Evolutionary conservation across 2,113 vertebrate genomes (phyloP).

Genomic region (Hyaena hyaena): DNA sequence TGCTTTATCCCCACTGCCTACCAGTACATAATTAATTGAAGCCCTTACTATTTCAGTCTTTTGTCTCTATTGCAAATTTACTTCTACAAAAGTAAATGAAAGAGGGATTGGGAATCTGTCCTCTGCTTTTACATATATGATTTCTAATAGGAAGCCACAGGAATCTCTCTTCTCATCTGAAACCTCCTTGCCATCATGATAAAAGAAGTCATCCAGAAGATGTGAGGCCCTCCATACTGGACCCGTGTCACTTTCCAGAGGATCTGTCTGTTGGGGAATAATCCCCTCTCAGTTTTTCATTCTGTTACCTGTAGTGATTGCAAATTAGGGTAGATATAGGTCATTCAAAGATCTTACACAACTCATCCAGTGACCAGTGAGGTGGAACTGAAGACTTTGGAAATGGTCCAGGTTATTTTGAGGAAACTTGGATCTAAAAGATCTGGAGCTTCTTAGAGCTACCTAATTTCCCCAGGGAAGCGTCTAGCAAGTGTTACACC

Average conservation of each 20-base stretch:
- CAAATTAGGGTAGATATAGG: conserved; percentile 50
- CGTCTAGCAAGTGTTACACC: conserved; percentile 21
- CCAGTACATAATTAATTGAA: not conserved
- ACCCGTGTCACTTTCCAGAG: not conserved
- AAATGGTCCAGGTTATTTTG: conserved; percentile 44
- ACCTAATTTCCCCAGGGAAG: conserved; percentile 50
- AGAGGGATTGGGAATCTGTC: not conserved
- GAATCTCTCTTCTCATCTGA: not conserved
- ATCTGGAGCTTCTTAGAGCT: not conserved
- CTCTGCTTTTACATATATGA: not conserved
- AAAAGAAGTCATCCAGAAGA: not conserved
- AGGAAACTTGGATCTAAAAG: conserved; percentile 29
- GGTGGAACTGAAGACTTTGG: conserved; percentile 40
- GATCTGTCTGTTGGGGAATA: not conserved
- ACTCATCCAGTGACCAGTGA: not conserved
- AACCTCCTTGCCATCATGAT: not conserved
- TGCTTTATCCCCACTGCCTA: not conserved
- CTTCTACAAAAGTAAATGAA: not conserved
- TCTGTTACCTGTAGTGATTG: not conserved
- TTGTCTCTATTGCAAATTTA: not conserved
- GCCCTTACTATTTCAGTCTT: not conserved
- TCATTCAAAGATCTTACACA: not conserved
- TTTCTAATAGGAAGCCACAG: not conserved
- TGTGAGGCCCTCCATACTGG: fast-evolving
- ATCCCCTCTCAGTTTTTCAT: not conserved